Conservation (phyloP, 2,888 invertebrate genomes). For the Doris montereyensis region DNA sequence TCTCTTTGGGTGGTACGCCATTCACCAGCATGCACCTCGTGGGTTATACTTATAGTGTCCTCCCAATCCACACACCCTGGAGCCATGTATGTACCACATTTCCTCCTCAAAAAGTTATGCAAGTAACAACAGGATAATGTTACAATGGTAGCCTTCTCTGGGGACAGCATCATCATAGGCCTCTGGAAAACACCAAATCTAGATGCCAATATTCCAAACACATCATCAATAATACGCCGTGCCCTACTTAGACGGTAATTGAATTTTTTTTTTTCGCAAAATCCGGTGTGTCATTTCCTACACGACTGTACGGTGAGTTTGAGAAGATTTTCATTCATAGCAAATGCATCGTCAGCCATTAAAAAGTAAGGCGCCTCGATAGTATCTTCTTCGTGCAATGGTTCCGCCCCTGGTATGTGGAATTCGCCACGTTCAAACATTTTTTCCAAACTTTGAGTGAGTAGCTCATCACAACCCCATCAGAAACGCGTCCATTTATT, state of each 20-base stretch:
- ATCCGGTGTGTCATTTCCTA: background rate
- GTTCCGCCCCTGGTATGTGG: constrained; percentile 11
- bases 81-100: background rate
- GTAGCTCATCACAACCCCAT: constrained; percentile 8
- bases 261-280: background rate
- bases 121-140: constrained; percentile 14
- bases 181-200: constrained; percentile 9
- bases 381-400: constrained; percentile 14
- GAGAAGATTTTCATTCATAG: background rate
- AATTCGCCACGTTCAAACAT: constrained; percentile 11
- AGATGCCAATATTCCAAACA: constrained; percentile 14
- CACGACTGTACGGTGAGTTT: background rate
- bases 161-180: constrained; percentile 13
- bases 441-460: background rate
- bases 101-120: background rate
- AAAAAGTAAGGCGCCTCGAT: constrained; percentile 13
- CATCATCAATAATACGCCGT: background rate
- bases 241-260: constrained; percentile 10
- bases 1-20: background rate
- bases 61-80: background rate
- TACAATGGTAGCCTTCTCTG: constrained; percentile 10
- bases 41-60: background rate
- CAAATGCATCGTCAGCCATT: constrained; percentile 15
- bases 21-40: background rate
- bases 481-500: constrained; percentile 21